Base-by-base conservation (phyloP, 2,797 vertebrate species). In the Merluccius polli region DNA sequence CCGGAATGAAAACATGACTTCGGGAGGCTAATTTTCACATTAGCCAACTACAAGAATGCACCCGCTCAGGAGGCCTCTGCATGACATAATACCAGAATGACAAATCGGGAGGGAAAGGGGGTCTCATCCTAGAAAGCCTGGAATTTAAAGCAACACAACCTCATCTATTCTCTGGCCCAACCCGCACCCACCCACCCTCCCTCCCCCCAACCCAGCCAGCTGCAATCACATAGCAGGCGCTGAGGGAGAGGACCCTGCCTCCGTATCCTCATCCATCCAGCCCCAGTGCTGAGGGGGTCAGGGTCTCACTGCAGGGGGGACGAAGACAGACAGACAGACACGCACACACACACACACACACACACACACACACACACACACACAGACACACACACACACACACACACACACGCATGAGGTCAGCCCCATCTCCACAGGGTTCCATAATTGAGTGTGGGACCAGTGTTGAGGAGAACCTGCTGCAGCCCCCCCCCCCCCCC, bases 181-280 rank as follows among this genome's bases (percentile, higher is more conserved):
- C 67, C 65, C 38, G 2, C 29, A 27, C 7, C 32, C 74, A 4
- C 73, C 36, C 27, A 27, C 71, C 71, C 69, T 41, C 76, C 78
- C 76, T 79, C 74, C 72, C 75, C 63, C 71, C 73, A 65, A 38
- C 74, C 41, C 76, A 80, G 78, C 81, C 90, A 90, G 83, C 90
- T 91, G 87, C 82, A 86, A 79, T 89, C 83, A 86, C 84, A 89
- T 27, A 79, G 75, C 82, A 88, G 77, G 77, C 76, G 73, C 77
- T 74, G 77, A 77, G 79, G 79, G 27, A 70, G 85, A 70, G 81
- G 81, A 59, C 48, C 70, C 79, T 78, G 71, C 73, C 82, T 85
- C 81, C 90, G 84, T 88, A 85, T 89, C 86, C 79, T 86, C 83
- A 86, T 89, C 85, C 84, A 82, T 90, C 81, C 79, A 86, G 84